Conservation (phyloP, 2,888 invertebrate species). For the Venusia cambrica region DNA sequence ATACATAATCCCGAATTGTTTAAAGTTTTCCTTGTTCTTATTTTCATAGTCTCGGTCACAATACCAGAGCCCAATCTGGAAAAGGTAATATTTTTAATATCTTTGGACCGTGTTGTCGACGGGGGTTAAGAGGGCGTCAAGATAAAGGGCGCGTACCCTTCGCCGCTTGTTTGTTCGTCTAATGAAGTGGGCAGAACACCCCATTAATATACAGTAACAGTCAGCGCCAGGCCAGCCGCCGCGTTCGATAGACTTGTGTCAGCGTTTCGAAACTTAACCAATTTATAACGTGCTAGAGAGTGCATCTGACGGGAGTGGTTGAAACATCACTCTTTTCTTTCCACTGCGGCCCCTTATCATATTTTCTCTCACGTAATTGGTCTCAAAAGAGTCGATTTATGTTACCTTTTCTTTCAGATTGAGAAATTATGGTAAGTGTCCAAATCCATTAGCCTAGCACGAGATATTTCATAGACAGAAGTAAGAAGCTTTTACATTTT, state of each 20-base stretch:
- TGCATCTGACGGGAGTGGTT: slow-evolving; percentile 22
- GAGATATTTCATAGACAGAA: slow-evolving; percentile 20
- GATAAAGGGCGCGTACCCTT: slow-evolving; percentile 54
- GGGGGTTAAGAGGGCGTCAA: slow-evolving; percentile 60
- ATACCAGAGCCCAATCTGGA: slow-evolving; percentile 38
- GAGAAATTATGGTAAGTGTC: slow-evolving; percentile 27
- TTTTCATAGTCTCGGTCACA: slow-evolving; percentile 38
- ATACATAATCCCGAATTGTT: slow-evolving; percentile 34
- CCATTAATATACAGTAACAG: slow-evolving; percentile 67
- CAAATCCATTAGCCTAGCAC: slow-evolving; percentile 25
- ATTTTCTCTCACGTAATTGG: slow-evolving; percentile 4
- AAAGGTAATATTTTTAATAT: slow-evolving; percentile 40
- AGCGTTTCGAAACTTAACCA: slow-evolving; percentile 28
- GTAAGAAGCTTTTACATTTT: slow-evolving; percentile 21
- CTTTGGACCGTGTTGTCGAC: slow-evolving; percentile 34
- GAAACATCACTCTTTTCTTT: slow-evolving; percentile 15
- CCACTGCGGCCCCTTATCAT: slow-evolving; percentile 3
- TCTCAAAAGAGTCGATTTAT: slow-evolving; percentile 12
- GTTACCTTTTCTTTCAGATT: slow-evolving; percentile 7
- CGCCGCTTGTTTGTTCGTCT: slow-evolving; percentile 67
- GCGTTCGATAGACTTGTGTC: slow-evolving; percentile 37
- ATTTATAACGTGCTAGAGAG: slow-evolving; percentile 26
- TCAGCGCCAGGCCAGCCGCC: slow-evolving; percentile 41
- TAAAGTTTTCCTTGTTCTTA: slow-evolving; percentile 37
- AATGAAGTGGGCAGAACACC: slow-evolving; percentile 69